Evolutionary conservation across 2,797 vertebrate genomes (phyloP).

Genomic region (Poecilia wingei): DNA sequence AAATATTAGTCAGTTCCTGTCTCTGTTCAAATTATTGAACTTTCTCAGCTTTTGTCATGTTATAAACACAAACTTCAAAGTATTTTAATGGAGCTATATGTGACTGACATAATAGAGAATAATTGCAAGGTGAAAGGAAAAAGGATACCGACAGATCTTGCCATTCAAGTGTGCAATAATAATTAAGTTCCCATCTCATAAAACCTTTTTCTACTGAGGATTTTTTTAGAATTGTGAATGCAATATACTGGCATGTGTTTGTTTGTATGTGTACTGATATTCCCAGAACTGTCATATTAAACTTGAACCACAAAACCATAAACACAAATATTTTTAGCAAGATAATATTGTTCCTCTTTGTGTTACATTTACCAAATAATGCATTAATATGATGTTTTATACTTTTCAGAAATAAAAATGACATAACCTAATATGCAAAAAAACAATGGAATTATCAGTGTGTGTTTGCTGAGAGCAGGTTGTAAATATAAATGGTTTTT

Average conservation of each 20-base stretch:
- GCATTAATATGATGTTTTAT: neutral
- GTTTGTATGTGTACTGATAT: neutral
- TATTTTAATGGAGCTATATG: neutral
- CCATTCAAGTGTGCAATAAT: conserved; percentile 47
- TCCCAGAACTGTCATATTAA: neutral
- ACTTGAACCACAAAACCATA: neutral
- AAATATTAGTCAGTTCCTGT: conserved; percentile 61
- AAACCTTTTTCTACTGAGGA: conserved; percentile 1
- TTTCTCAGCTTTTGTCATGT: neutral
- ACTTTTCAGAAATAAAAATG: neutral
- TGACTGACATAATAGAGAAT: neutral
- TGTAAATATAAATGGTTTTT: conserved; percentile 1
- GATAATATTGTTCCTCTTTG: neutral
- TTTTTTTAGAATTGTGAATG: neutral
- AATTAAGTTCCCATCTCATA: conserved; percentile 12
- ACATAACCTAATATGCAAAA: neutral
- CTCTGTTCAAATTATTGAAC: neutral
- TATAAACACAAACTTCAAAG: neutral
- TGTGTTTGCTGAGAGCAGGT: neutral
- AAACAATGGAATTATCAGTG: conserved; percentile 3
- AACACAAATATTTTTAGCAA: neutral
- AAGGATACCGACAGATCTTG: conserved; percentile 23
- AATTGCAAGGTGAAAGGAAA: neutral
- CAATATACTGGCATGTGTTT: neutral
- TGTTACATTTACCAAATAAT: conserved; percentile 6